phyloP scores from a whole-genome alignment of 2,113 vertebrate species.

The Coturnix japonica region DNA sequence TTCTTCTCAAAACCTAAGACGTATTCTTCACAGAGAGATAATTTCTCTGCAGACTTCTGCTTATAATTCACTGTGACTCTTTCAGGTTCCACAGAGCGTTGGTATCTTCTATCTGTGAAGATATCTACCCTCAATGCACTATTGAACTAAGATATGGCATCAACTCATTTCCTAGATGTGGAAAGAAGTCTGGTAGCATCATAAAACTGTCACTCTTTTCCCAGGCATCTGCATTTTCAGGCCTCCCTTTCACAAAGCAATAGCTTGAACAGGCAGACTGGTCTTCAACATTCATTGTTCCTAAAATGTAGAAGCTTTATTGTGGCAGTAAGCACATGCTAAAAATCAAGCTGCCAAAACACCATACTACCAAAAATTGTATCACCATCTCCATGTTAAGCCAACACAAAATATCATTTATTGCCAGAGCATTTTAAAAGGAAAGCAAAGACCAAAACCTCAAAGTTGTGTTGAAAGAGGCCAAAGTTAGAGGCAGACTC shows the following conservation, averaged over 20 bases:
- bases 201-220: background rate
- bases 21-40: background rate
- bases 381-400: background rate
- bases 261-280: background rate
- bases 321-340: accelerated
- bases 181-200: background rate
- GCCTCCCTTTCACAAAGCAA: background rate
- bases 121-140: background rate
- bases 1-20: background rate
- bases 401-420: background rate
- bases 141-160: background rate
- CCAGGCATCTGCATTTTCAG: background rate
- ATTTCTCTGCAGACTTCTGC: background rate
- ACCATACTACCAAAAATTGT: background rate
- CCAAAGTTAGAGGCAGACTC: background rate
- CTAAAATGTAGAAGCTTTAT: background rate
- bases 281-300: background rate
- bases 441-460: background rate
- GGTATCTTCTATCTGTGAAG: background rate
- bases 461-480: background rate
- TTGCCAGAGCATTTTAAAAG: background rate
- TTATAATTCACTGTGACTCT: background rate
- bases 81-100: background rate
- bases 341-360: background rate
- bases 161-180: background rate